phyloP scores from a whole-genome alignment of 2,113 vertebrate genomes.

The Sinocyclocheilus maitianheensis region DNA sequence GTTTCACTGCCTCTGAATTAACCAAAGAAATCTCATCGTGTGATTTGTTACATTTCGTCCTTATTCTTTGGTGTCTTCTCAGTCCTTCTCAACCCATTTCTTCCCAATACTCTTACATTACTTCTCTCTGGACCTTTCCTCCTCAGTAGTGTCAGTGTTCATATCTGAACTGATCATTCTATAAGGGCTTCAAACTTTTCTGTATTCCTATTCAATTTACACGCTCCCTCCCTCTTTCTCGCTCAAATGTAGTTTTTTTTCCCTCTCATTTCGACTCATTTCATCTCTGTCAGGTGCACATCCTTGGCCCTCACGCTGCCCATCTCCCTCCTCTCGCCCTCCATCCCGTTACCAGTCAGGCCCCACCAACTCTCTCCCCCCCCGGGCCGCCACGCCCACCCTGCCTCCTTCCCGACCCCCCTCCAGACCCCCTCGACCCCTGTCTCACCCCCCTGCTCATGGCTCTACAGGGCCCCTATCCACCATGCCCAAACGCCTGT shows the following conservation, averaged over 20 bases:
- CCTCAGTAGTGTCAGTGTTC: background rate
- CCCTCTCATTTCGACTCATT: conserved; percentile 41
- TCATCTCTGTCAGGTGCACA: conserved; percentile 92
- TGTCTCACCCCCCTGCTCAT: conserved; percentile 98
- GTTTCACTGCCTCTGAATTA: background rate
- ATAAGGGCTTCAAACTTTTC: conserved; percentile 18
- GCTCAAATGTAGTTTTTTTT: conserved; percentile 26
- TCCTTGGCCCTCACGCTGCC: conserved; percentile 98
- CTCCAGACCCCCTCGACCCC: conserved; percentile 97
- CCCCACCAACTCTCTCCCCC: conserved; percentile 90
- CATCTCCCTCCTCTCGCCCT: conserved; percentile 98
- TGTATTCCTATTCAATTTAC: background rate
- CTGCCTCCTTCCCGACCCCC: conserved; percentile 98
- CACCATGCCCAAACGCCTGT: conserved; percentile 98
- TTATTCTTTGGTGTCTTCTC: conserved; percentile 7
- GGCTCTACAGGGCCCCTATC: conserved; percentile 93
- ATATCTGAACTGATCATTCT: conserved; percentile 63
- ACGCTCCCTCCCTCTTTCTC: background rate
- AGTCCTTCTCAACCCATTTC: background rate
- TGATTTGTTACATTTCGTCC: background rate
- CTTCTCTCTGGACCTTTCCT: background rate
- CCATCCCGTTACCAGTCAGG: conserved; percentile 99
- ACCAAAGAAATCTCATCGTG: background rate
- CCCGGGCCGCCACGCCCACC: conserved; percentile 97
- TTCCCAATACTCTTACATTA: background rate